Evolutionary conservation across 2,113 vertebrate genomes (phyloP), one percentile per base, ranked within the genome.

Genomic region (Apaloderma vittatum): DNA sequence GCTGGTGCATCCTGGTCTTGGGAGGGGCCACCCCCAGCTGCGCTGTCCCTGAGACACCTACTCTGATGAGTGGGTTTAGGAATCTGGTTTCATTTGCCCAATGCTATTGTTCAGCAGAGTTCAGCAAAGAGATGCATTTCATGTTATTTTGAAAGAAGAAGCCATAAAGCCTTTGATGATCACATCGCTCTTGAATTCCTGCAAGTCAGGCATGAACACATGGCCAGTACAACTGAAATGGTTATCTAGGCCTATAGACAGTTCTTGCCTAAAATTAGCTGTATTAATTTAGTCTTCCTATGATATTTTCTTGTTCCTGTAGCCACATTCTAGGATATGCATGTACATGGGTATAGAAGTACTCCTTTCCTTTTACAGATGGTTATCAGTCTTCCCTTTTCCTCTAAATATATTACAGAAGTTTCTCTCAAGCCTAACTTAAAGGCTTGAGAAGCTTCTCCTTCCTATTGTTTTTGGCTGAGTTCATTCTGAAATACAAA

Each of bases 1-100:
- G n/a, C 30, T 1, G 15, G 7, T 6, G 8, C 7, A 66, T 52
- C 0, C 8, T 4, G 3, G 46, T 1, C 0, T 12, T 46, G 29
- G 80, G 40, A 72, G 18, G 21, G 43, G 19, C 29, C 17, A 14
- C 45, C 11, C 36, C 52, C 80, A 55, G 34, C 61, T 71, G 57
- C 40, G 57, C 77, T 83, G 23, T 49, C 65, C 43, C 45, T 2
- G 3, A 62, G 36, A 34, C 22, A 30, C 36, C 29, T 40, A 32
- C 55, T 71, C n/a, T 51, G 34, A 80, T 0, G 3, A 67, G 43
- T 0, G 0, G 11, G 21, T 92, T 74, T 84, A 91, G 43, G 83
- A 83, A 86, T 67, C 30, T 0, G 0, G 30, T 73, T 90, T 95
- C n/a, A 20, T 51, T 93, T 58, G 48, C 49, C 34, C 5, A 3